Conservation (phyloP, 2,113 vertebrate genomes). For the Cricetomys ansorgei region DNA sequence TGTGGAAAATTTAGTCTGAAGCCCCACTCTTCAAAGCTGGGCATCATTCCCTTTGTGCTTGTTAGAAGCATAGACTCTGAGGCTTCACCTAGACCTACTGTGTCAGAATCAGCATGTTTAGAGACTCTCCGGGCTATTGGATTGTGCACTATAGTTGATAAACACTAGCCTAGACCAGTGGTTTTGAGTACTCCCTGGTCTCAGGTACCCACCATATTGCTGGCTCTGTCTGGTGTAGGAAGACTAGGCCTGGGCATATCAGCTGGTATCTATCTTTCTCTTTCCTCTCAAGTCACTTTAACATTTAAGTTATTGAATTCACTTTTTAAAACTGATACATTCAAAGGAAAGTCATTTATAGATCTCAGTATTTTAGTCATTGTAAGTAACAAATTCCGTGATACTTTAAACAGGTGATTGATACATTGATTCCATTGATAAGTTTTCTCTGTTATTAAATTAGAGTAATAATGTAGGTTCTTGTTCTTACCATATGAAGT, state of each 20-base stretch:
- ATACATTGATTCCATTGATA: not conserved
- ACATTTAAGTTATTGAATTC: conserved; percentile 21
- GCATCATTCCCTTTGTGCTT: not conserved
- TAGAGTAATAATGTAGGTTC: not conserved
- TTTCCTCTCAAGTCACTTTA: conserved; percentile 41
- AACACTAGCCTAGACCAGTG: not conserved
- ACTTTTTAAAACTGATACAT: conserved; percentile 43
- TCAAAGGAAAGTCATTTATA: conserved; percentile 34
- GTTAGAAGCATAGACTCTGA: not conserved
- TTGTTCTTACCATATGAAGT: not conserved
- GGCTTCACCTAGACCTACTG: not conserved
- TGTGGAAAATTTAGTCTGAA: not conserved
- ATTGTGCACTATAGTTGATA: not conserved
- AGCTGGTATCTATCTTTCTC: not conserved
- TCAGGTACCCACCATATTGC: not conserved
- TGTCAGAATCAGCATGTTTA: not conserved
- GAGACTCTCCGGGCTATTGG: not conserved
- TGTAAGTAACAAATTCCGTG: not conserved
- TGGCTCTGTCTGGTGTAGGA: not conserved
- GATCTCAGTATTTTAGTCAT: not conserved
- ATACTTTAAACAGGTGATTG: not conserved
- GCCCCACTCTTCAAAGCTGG: not conserved
- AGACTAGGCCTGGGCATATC: not conserved
- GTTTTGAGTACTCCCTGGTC: not conserved
- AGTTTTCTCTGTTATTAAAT: not conserved